Conservation (phyloP, 2,113 vertebrate genomes). For the Coptodon rendalli region DNA sequence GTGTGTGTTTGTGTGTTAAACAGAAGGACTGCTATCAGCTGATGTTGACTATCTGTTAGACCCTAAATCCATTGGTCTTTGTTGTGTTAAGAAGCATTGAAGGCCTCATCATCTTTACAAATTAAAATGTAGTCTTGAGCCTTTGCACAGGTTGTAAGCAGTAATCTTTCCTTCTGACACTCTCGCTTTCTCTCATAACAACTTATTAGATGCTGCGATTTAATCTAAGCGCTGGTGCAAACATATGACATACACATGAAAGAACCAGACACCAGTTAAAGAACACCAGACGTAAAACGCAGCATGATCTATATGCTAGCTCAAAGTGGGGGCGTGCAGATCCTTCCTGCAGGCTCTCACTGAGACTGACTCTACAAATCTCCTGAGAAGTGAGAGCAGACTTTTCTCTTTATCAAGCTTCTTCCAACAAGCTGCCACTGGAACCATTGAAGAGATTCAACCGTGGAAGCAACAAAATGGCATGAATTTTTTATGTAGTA, state of each 20-base stretch:
- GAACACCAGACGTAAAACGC: background rate
- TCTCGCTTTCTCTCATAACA: background rate
- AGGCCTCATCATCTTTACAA: constrained; percentile 20
- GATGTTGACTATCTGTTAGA: constrained; percentile 12
- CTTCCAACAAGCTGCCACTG: background rate
- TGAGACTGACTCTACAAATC: constrained; percentile 14
- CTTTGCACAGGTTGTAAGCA: background rate
- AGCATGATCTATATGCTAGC: background rate
- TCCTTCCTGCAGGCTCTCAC: background rate
- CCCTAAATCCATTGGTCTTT: constrained; percentile 10
- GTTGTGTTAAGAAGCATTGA: constrained; percentile 29
- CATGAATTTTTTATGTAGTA: constrained; percentile 34
- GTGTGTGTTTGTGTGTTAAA: background rate
- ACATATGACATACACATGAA: background rate
- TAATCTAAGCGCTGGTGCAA: background rate
- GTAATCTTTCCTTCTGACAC: background rate
- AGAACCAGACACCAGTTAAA: background rate
- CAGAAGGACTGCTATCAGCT: background rate
- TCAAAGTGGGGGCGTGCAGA: background rate
- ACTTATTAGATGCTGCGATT: background rate
- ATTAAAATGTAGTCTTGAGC: background rate
- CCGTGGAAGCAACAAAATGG: constrained; percentile 18
- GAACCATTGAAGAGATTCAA: constrained; percentile 17
- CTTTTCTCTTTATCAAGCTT: constrained; percentile 26
- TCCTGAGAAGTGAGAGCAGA: constrained; percentile 6